These are phyloP conservation scores for Zeus faber DNA, from an alignment of 2,113 vertebrate species.

Conservation along the genomic window DNA sequence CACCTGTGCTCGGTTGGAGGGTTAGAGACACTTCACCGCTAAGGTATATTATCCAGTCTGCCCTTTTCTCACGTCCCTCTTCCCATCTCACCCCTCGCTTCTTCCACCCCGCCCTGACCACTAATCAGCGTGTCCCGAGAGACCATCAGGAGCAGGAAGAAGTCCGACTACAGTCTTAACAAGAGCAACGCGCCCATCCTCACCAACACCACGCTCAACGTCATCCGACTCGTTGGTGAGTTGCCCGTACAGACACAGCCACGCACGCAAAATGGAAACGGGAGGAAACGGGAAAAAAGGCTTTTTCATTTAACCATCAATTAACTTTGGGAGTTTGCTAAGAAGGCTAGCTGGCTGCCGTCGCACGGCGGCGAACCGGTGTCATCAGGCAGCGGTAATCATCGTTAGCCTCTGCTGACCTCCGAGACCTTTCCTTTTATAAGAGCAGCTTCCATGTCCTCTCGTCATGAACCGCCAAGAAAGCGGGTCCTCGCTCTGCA, in stretches of 20 bases:
- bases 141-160: slow-evolving; percentile 88
- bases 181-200: slow-evolving; percentile 93
- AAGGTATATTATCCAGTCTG: slow-evolving; percentile 17
- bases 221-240: slow-evolving; percentile 95
- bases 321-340: slow-evolving; percentile 43
- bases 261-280: slow-evolving; percentile 2
- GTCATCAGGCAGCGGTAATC: slow-evolving; percentile 43
- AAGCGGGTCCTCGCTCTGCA: not conserved
- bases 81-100: slow-evolving; percentile 4
- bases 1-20: not conserved
- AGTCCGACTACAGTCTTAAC: slow-evolving; percentile 92
- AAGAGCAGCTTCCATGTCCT: slow-evolving; percentile 21
- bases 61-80: slow-evolving; percentile 14
- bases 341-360: slow-evolving; percentile 2
- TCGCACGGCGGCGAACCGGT: slow-evolving; percentile 16
- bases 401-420: slow-evolving; percentile 47
- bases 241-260: slow-evolving; percentile 23
- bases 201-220: slow-evolving; percentile 97
- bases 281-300: no score
- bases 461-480: slow-evolving; percentile 3
- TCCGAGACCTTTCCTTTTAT: slow-evolving; percentile 27
- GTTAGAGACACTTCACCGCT: slow-evolving; percentile 26
- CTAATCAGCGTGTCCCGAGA: slow-evolving; percentile 84
- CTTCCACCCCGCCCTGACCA: slow-evolving; percentile 14
- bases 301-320: slow-evolving; percentile 44